Conservation (phyloP, 2,888 invertebrate species). For the Phragmatobia fuliginosa region DNA sequence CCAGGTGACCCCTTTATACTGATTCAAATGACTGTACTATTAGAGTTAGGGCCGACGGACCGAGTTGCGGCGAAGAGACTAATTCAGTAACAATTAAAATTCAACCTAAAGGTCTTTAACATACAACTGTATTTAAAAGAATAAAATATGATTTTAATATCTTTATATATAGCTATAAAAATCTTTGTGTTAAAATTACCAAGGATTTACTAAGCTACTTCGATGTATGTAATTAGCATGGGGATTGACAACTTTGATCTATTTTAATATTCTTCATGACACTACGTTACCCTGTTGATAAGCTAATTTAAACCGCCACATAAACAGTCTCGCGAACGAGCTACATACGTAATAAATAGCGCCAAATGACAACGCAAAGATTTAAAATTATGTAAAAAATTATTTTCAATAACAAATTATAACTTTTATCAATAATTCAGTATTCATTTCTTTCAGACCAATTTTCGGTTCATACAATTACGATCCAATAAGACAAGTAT, state of each 20-base stretch:
- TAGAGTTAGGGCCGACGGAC: too few species aligned
- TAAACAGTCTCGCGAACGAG: neutral
- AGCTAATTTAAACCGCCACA: neutral
- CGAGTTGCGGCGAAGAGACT: too few species aligned
- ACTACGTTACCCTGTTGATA: neutral
- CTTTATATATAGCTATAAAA: neutral
- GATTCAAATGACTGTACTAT: neutral
- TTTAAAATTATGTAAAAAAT: neutral
- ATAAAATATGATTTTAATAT: neutral
- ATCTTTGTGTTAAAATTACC: neutral
- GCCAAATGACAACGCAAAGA: neutral
- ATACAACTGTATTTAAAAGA: too few species aligned
- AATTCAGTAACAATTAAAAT: too few species aligned
- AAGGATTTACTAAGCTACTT: neutral
- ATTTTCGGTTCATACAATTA: slow-evolving; percentile 57
- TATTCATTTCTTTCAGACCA: slow-evolving; percentile 33
- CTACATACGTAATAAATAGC: neutral
- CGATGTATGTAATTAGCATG: neutral
- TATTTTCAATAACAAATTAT: neutral
- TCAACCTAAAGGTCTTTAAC: too few species aligned
- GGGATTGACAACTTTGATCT: neutral
- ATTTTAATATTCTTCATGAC: neutral
- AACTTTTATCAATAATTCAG: neutral
- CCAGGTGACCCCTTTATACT: neutral
- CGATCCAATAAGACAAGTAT: slow-evolving; percentile 42